These are phyloP conservation scores for Eugnorisma glareosa DNA, from an alignment of 2,888 invertebrate species.

Conservation along the genomic window DNA sequence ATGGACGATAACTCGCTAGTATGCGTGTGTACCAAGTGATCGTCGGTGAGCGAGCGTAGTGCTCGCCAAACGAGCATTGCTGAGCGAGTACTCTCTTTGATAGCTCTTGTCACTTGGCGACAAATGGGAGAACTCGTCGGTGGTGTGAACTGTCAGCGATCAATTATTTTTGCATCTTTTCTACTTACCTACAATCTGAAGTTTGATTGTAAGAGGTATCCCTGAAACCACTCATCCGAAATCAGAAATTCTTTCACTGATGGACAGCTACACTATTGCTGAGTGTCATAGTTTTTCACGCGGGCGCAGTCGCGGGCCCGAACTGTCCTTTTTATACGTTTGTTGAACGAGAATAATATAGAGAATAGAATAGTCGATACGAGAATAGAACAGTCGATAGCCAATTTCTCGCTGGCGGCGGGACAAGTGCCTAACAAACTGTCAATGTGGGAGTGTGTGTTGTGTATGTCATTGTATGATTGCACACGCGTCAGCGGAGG, in stretches of 20 bases:
- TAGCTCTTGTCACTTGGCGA: not conserved
- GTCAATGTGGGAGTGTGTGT: conserved; percentile 32
- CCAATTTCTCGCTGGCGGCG: not conserved
- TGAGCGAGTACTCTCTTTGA: not conserved
- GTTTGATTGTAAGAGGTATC: not conserved
- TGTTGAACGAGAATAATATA: no score
- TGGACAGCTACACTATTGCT: not conserved
- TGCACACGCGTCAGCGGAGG: conserved; percentile 59
- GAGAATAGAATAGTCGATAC: no score
- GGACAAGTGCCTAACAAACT: conserved; percentile 44
- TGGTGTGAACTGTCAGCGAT: not conserved
- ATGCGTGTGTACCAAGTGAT: not conserved
- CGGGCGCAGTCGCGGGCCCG: no score
- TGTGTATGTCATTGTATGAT: conserved; percentile 46
- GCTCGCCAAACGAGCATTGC: not conserved
- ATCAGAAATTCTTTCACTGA: not conserved
- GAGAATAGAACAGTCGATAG: no score
- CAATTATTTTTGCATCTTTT: not conserved
- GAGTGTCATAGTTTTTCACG: not conserved
- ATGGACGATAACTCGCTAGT: not conserved
- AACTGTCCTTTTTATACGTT: not conserved
- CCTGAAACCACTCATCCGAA: not conserved
- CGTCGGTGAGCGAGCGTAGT: not conserved
- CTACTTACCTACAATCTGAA: not conserved
- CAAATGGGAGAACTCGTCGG: not conserved